phyloP scores from a whole-genome alignment of 2,113 vertebrate genomes.

The Hemicordylus capensis region DNA sequence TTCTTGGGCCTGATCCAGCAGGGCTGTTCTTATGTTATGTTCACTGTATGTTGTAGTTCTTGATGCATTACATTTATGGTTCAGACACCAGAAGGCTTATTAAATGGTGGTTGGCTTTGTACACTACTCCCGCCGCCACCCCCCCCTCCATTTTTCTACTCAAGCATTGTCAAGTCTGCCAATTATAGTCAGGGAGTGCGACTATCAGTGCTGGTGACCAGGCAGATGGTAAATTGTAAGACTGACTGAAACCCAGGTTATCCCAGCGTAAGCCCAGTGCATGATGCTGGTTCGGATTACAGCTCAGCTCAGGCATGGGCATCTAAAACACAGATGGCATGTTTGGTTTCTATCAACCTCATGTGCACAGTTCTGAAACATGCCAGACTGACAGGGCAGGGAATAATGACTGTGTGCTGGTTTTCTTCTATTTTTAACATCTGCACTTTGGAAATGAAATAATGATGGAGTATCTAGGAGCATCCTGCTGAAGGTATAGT shows the following conservation, averaged over 20 bases:
- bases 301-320: not conserved
- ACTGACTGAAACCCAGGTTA: not conserved
- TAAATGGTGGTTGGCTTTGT: not conserved
- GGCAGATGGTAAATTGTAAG: not conserved
- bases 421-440: conserved; percentile 7
- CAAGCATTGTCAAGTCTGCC: not conserved
- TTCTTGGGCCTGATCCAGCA: too few relatives aligned
- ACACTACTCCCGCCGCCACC: too few relatives aligned
- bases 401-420: not conserved
- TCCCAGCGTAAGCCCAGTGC: not conserved
- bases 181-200: not conserved
- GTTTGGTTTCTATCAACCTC: not conserved
- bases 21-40: too few relatives aligned
- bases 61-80: not conserved
- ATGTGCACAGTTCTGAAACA: not conserved
- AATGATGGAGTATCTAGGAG: not conserved
- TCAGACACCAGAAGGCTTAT: not conserved
- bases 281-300: not conserved
- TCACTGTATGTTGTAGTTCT: not conserved
- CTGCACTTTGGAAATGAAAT: conserved; percentile 12
- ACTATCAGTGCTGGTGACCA: not conserved
- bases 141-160: not conserved
- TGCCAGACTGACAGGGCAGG: not conserved
- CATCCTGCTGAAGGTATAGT: not conserved
- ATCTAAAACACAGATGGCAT: not conserved